Evolutionary conservation across 2,797 vertebrate genomes (phyloP).

Genomic region (Naso thynnoides): DNA sequence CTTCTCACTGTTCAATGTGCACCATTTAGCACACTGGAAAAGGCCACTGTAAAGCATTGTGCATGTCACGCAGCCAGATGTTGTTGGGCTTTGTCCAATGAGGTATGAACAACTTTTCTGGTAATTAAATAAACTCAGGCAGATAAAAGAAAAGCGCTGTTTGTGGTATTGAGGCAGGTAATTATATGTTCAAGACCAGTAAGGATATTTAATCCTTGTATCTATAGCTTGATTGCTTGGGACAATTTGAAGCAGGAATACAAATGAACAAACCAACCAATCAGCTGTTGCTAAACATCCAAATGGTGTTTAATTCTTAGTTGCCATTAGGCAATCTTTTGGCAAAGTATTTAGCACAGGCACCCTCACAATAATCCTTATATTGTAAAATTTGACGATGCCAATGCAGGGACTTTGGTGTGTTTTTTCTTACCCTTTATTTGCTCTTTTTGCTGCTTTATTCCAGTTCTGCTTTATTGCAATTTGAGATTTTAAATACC

Average conservation of each 20-base stretch:
- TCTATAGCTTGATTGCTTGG: conserved; percentile 16
- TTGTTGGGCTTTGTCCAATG: not conserved
- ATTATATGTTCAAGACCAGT: conserved; percentile 1
- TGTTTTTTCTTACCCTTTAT: too few relatives aligned
- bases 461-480: too few relatives aligned
- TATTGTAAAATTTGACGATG: too few relatives aligned
- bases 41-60: not conserved
- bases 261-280: not conserved
- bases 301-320: not conserved
- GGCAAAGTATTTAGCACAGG: not conserved
- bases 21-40: not conserved
- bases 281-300: conserved; percentile 2
- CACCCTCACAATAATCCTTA: too few relatives aligned
- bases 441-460: too few relatives aligned
- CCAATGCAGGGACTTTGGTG: not conserved
- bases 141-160: not conserved
- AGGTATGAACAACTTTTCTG: not conserved
- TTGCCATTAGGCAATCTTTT: not conserved
- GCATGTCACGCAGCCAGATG: not conserved
- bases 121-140: not conserved
- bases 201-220: not conserved
- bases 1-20: not conserved
- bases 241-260: not conserved
- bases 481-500: too few relatives aligned
- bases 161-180: not conserved